Percentiles rank a stretch among this genome's conserved stretches.
These are phyloP conservation scores for Orthosia gracilis DNA, from an alignment of 2,888 invertebrate species.

Conservation along the genomic window DNA sequence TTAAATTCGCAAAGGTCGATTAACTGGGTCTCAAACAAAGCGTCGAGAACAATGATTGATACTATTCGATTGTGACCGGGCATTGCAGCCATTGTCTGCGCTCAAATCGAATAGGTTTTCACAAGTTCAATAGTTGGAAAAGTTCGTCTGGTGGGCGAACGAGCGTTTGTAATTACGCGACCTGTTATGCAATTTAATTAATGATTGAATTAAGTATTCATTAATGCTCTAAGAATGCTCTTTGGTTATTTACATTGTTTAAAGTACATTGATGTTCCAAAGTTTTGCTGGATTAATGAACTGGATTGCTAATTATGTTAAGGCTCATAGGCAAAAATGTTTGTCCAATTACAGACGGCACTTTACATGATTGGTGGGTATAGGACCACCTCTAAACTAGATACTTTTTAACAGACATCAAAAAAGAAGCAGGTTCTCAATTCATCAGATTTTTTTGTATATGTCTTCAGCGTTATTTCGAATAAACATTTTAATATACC, in stretches of 20 bases:
- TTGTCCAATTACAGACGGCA: too few relatives aligned
- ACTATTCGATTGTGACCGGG: conserved; percentile 55
- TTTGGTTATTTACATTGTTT: background rate
- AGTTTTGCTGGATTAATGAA: background rate
- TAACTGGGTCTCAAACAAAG: conserved; percentile 58
- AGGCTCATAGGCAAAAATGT: background rate
- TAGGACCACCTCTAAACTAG: too few relatives aligned
- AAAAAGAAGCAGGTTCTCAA: too few relatives aligned
- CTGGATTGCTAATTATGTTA: background rate
- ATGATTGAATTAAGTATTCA: conserved; percentile 38
- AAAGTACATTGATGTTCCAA: background rate
- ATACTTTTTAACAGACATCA: too few relatives aligned
- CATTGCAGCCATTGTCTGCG: conserved; percentile 48
- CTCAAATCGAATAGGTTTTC: conserved; percentile 63
- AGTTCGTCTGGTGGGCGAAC: conserved; percentile 33
- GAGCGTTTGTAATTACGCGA: conserved; percentile 54
- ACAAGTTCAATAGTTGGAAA: conserved; percentile 56
- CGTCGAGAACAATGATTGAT: conserved; percentile 56
- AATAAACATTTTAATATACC: background rate
- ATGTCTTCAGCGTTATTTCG: too few relatives aligned
- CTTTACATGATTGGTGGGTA: too few relatives aligned
- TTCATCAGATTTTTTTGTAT: too few relatives aligned
- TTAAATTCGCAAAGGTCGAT: conserved; percentile 57
- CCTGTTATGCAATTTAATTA: conserved; percentile 44
- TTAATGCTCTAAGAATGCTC: conserved; percentile 15